phyloP scores from a whole-genome alignment of 2,113 vertebrate genomes.

The Hippocampus abdominalis region DNA sequence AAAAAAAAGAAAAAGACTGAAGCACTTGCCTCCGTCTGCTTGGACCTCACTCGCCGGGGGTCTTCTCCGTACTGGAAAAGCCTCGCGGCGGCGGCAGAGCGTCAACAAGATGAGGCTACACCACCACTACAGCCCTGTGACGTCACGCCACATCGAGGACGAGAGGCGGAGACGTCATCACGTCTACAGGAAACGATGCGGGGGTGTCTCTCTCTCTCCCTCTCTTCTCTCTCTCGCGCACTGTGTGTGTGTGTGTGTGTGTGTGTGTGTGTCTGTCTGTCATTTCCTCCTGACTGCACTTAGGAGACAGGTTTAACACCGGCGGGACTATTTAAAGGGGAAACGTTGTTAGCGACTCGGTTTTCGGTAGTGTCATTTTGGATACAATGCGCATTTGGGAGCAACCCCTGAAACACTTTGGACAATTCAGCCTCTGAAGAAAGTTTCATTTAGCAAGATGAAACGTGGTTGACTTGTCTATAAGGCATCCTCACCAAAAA shows the following conservation, averaged over 20 bases:
- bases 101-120: conserved; percentile 66
- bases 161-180: conserved; percentile 69
- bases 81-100: conserved; percentile 46
- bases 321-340: conserved; percentile 2
- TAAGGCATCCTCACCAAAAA: too few relatives aligned
- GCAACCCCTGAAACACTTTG: too few relatives aligned
- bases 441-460: too few relatives aligned
- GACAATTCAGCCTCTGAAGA: too few relatives aligned
- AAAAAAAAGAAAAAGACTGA: background rate
- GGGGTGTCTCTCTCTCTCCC: conserved; percentile 64
- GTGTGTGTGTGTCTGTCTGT: conserved; percentile 23
- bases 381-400: too few relatives aligned
- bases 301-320: background rate
- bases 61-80: conserved; percentile 60
- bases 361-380: background rate
- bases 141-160: conserved; percentile 68
- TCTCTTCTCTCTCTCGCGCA: conserved; percentile 55
- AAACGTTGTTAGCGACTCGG: background rate
- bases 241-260: too few relatives aligned
- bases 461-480: too few relatives aligned
- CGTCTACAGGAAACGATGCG: conserved; percentile 72
- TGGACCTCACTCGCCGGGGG: conserved; percentile 43
- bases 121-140: conserved; percentile 65
- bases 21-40: conserved; percentile 53
- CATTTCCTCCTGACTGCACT: conserved; percentile 7